Evolutionary conservation across 2,888 invertebrate genomes (phyloP), one percentile per base, ranked within the genome.

Genomic region (Rhodophaea formosa): DNA sequence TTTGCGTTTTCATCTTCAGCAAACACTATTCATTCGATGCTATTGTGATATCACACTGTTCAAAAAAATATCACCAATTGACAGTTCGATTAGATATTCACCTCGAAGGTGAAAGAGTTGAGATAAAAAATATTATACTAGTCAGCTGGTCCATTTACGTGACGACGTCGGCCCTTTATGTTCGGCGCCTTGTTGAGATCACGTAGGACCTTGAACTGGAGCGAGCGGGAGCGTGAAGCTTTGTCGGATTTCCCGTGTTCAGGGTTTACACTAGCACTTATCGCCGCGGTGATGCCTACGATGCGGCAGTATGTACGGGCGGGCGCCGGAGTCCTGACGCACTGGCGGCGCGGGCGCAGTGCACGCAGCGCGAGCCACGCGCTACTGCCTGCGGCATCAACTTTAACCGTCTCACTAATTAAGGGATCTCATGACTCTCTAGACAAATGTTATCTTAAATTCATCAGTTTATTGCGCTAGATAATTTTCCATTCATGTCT

Each of bases 91-190:
- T 85, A 88, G 87, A 86, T 89, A 88, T 84, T 81, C 71, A 65
- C 66, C 65, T 75, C 69, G 83, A 88, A 86, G 85, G 84, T 80
- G 72, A 86, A 78, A 79, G 77, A 80, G 63, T 64, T 72, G 57
- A 67, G 84, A 87, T 86, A 89, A 90, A 88, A 84, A 86, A 85
- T 66, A 67, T 69, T 72, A 77, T 64, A 77, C 70, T 77, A 83
- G 72, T 82, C 67, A 74, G 73, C 67, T 75, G 75, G 62, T 62
- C 68, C 62, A 65, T 64, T 65, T 85, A 86, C 86, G 88, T 88
- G 88, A 82, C 78, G 64, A 60, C 65, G 66, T 74, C 79, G 78
- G 73, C 65, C 71, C 79, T 86, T 85, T 88, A 77, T 82, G 79
- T 86, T n/a, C 80, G 83, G 70, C 80, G 80, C 82, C 72, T 84